phyloP scores from a whole-genome alignment of 2,113 vertebrate genomes.

The Recurvirostra avosetta region DNA sequence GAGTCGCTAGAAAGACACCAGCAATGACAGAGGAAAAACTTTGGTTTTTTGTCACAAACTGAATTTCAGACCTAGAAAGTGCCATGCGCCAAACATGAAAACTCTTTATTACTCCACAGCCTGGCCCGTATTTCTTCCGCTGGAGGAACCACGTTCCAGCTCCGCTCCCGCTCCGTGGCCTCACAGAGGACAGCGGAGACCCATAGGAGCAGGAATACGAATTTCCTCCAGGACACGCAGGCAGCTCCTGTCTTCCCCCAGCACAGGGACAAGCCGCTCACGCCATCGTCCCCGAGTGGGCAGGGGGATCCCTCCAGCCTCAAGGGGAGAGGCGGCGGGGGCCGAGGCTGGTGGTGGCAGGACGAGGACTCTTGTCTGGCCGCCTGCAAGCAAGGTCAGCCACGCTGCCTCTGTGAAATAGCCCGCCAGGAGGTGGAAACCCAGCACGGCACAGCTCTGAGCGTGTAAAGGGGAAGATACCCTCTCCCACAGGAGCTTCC shows the following conservation, averaged over 20 bases:
- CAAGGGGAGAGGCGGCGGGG: background rate
- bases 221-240: background rate
- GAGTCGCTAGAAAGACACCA: too few relatives aligned
- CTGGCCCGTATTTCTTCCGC: too few relatives aligned
- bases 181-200: background rate
- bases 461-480: fast-evolving
- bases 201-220: background rate
- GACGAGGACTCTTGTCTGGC: background rate
- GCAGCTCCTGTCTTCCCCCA: background rate
- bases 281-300: fast-evolving
- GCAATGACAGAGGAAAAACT: too few relatives aligned
- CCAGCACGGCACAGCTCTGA: fast-evolving
- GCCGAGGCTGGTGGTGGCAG: fast-evolving
- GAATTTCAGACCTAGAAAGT: too few relatives aligned
- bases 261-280: background rate
- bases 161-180: too few relatives aligned
- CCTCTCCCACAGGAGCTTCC: background rate
- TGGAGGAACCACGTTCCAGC: too few relatives aligned
- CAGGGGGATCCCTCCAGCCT: background rate
- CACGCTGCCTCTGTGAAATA: background rate
- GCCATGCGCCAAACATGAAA: too few relatives aligned
- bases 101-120: too few relatives aligned
- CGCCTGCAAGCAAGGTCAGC: background rate
- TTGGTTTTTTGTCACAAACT: too few relatives aligned
- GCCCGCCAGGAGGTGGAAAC: background rate